A percentile compares a stretch with the other conserved stretches of the same genome.
Conservation (phyloP, 1,140 invertebrate species). For the Listronotus oregonensis region DNA sequence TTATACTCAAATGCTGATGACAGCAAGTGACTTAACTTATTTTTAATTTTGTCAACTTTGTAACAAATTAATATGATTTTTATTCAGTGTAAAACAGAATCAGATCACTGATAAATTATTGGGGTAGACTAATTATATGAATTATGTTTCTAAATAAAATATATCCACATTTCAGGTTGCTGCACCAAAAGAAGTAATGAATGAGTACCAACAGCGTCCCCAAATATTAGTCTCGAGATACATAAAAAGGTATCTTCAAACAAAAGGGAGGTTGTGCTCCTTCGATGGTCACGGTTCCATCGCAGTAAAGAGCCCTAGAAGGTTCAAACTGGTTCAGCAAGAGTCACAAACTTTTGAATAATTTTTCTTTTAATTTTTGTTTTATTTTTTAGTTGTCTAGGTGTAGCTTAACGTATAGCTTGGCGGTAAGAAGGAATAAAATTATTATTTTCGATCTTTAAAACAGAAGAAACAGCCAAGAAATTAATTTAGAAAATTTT, state of each 20-base stretch:
- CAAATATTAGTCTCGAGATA: slow-evolving; percentile 86
- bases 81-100: too few species aligned
- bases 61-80: too few species aligned
- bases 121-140: too few species aligned
- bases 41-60: too few species aligned
- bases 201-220: slow-evolving; percentile 92
- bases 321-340: slow-evolving; percentile 86
- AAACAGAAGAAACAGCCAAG: too few species aligned
- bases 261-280: slow-evolving; percentile 71
- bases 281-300: slow-evolving; percentile 76
- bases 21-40: too few species aligned
- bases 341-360: slow-evolving; percentile 90
- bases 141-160: too few species aligned
- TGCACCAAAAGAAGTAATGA: slow-evolving; percentile 84
- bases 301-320: slow-evolving; percentile 79
- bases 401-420: background rate
- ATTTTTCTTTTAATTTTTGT: slow-evolving; percentile 41
- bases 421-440: background rate
- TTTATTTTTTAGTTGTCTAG: background rate
- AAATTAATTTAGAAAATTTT: too few species aligned
- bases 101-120: too few species aligned
- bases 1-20: too few species aligned
- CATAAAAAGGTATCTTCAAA: slow-evolving; percentile 81
- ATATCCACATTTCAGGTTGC: slow-evolving; percentile 66
- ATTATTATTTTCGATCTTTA: too few species aligned